Base-by-base conservation (phyloP, 64 coral and sea anemone genomes). In the Pocillopora verrucosa region DNA sequence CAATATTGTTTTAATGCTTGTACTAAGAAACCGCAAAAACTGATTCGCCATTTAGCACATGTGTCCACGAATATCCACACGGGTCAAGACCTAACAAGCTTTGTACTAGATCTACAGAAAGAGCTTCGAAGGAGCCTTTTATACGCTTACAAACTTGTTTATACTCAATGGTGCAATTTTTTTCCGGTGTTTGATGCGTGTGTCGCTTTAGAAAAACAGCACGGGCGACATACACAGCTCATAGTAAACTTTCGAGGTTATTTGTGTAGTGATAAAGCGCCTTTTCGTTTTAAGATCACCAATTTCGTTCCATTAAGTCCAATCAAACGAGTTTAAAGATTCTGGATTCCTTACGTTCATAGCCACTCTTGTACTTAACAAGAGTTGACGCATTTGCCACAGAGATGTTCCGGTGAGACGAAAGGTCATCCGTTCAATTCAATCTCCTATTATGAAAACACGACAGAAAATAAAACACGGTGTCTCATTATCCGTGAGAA, bases 1-100 rank as follows among this genome's bases (percentile, higher is more conserved):
- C 82, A 85, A 72, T 41, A 41, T 72, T 85, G 65, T 38, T 70
- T 45, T 57, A 85, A 72, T 85, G 82, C 82, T 85, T 85, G 82
- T 85, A 70, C 35, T 26, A 72, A 56, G 37, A 68, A 85, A 85
- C 82, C 82, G 82, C 82, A 85, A 85, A 57, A 58, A 58, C 62
- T 70, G 37, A 72, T 56, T 85, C n/a, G 14, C 65, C 36, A 57
- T 37, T 85, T 85, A 72, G 82, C 82, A 57, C 82, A 45, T 45
- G 16, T 61, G 26, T 84, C 34, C 36, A 56, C 10, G 35, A 64
- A 79, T 58, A 30, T 15, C 14, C 77, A 24, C 11, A 59, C 41
- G 41, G 41, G 41, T 51, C 41, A 51, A 4, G 41, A 51, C 30
- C 30, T 30, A 30, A 0, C 30, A 30, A 30, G 30, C 30, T 30